Base-by-base conservation (phyloP, 2,797 vertebrate genomes). In the Enteromius afrohamiltoni region DNA sequence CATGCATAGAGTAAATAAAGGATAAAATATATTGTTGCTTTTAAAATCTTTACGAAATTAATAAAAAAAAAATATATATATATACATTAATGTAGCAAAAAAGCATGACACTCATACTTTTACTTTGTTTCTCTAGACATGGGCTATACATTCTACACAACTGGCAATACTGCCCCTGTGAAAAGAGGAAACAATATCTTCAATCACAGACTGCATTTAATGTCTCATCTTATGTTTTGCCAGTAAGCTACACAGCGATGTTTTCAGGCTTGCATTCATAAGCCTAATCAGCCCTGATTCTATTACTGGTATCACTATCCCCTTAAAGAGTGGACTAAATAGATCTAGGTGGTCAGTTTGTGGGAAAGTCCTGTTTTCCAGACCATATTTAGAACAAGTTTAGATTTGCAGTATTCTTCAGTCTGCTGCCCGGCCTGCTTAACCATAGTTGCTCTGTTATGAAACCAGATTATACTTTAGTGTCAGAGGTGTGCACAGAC, bases 331-430 rank as follows among this genome's bases (percentile, higher is more conserved):
- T 2, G 14, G 7, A 62, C 29, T 29, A 29, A 16, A 29, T 34
- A 60, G n/a, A 76, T 58, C 51, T 76, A 76, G 53, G 74, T 76
- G 34, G 34, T 70, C 42, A 67, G 34, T 58, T 80, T 79, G 71
- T 70, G 26, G 67, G 51, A 70, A 76, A 77, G 60, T 77, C 21
- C 55, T 31, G 69, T 77, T 75, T 75, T 74, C 55, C 64, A 80
- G 78, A 74, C 78, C 60, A 74, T 77, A 78, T 78, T 74, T 40
- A 83, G 77, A 77, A 29, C 45, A 17, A 34, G 37, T 83, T 85
- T 77, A 47, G 40, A 64, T 31, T 40, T 62, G 13, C 31, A 51
- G 6, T 47, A 31, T 83, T 42, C 26, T 77, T 53, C 73, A 42
- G n/a, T 68, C 34, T 58, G 74, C 64, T 19, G 55, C 26, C n/a